phyloP scores from a whole-genome alignment of 2,113 vertebrate genomes.

The Alligator sinensis region DNA sequence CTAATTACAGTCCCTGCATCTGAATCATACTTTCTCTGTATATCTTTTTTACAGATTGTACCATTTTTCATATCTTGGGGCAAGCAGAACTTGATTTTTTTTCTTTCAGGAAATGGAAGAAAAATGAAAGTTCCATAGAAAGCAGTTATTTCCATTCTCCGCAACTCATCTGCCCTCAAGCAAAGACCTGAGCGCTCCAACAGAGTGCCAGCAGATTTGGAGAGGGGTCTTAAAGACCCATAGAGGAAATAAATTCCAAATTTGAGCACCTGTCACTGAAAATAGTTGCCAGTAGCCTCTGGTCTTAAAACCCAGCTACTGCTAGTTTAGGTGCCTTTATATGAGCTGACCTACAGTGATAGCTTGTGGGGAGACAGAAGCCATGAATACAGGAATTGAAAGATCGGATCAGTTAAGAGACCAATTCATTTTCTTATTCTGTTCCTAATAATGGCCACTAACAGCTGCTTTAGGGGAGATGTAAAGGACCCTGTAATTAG shows the following conservation, averaged over 20 bases:
- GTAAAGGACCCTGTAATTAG: not conserved
- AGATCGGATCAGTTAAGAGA: constrained; percentile 9
- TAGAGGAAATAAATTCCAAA: not conserved
- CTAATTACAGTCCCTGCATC: not conserved
- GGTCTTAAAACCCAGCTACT: not conserved
- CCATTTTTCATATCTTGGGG: not conserved
- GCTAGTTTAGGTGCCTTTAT: not conserved
- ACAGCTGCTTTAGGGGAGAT: not conserved
- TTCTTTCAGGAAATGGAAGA: not conserved
- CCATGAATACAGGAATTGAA: not conserved
- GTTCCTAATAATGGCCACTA: not conserved
- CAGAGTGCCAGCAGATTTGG: not conserved
- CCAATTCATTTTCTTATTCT: not conserved
- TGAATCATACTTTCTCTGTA: not conserved
- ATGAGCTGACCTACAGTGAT: not conserved
- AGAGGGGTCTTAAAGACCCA: not conserved
- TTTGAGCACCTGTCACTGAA: not conserved
- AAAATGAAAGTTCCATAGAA: not conserved
- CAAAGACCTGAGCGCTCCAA: not conserved
- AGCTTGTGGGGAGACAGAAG: not conserved
- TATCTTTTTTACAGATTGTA: not conserved
- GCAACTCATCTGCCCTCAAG: not conserved
- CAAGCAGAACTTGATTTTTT: not conserved
- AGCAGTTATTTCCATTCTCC: not conserved
- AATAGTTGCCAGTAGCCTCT: not conserved